Evolutionary conservation across 2,888 invertebrate genomes (phyloP), one percentile per base, ranked within the genome.

Genomic region (Toxonevra muliebris): DNA sequence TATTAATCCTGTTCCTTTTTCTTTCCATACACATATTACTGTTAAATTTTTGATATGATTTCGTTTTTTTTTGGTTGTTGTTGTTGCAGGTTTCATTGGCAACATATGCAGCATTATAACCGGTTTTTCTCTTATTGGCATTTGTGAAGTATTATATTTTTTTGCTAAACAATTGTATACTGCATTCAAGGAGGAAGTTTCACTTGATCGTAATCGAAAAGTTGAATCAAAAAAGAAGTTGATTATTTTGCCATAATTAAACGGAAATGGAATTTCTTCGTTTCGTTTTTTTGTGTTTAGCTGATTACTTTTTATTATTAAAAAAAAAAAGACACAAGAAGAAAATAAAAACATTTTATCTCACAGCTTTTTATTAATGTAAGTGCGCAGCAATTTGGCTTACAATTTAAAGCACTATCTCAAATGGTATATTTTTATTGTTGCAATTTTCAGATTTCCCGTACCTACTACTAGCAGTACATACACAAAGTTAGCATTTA

Each of bases 91-190:
- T 83, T 88, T 87, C 76, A 86, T 90, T 76, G 91, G 91, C 50
- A 90, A 90, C 67, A 87, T 90, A 73, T 88, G 88, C 69, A 89
- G 90, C 48, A 86, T 91, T 72, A 86, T 90, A 67, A 85, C 90
- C 68, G 91, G 91, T 68, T 87, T 91, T 76, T 91, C 90, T 65
- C 81, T 90, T 62, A 87, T 89, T 76, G 88, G 88, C 76, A 77
- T 87, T 50, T 83, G 88, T 19, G 91, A 91, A 86, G 76, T 90
- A 12, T 42, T 88, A 59, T 91, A 89, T 83, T 91, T 88, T 79
- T 77, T 88, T 67, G 77, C 86, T 15, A 78, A 88, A 72, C 84
- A 88, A 75, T 85, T 88, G 74, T 72, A 74, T 70, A 71, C 65
- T 65, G 75, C 75, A 66, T 78, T 74, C 67, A 74, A 73, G 70